These are phyloP conservation scores for Battus philenor DNA, from an alignment of 1,140 invertebrate genomes.

Conservation along the genomic window DNA sequence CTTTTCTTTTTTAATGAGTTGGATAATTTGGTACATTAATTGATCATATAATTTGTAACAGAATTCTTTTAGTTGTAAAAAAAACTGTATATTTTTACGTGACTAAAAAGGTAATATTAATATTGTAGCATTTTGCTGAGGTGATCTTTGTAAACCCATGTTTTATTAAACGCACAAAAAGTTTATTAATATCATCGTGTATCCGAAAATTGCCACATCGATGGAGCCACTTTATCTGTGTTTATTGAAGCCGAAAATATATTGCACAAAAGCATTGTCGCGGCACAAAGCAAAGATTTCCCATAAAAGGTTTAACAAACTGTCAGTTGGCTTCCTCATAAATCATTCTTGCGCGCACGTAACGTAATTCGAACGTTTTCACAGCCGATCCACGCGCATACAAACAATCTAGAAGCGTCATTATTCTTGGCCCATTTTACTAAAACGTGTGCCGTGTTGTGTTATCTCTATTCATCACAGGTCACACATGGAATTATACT, in stretches of 20 bases:
- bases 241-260: slow-evolving; percentile 27
- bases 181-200: too few species aligned
- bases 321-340: slow-evolving; percentile 47
- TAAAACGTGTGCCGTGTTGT: neutral
- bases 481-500: slow-evolving; percentile 8
- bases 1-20: slow-evolving; percentile 8
- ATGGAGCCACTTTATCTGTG: slow-evolving; percentile 23
- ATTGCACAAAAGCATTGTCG: slow-evolving; percentile 28
- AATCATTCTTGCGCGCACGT: slow-evolving; percentile 46
- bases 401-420: slow-evolving; percentile 31
- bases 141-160: too few species aligned
- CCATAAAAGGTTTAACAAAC: slow-evolving; percentile 52
- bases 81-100: too few species aligned
- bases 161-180: too few species aligned
- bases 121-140: too few species aligned
- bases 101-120: too few species aligned
- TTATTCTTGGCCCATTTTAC: slow-evolving; percentile 22
- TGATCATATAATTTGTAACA: too few species aligned
- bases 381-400: slow-evolving; percentile 25
- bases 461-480: slow-evolving; percentile 10
- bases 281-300: slow-evolving; percentile 49
- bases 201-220: too few species aligned
- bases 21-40: slow-evolving; percentile 9
- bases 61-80: too few species aligned
- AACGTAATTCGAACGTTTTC: slow-evolving; percentile 42